Conservation (phyloP, 2,113 vertebrate species). For the Actenoides lindsayi region DNA sequence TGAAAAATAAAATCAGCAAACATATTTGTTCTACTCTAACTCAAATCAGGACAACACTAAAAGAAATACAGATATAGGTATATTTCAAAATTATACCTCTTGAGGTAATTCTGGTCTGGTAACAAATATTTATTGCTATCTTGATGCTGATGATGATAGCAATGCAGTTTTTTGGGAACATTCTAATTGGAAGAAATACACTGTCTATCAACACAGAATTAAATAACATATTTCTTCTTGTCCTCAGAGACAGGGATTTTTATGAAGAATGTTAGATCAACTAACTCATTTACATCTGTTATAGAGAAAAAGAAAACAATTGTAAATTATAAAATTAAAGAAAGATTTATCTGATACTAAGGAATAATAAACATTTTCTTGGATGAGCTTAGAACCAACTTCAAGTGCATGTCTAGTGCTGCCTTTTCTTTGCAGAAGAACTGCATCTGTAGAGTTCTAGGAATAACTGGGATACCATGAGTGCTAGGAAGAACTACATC, state of each 20-base stretch:
- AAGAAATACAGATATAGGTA: background rate
- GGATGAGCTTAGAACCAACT: background rate
- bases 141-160: background rate
- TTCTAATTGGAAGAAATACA: background rate
- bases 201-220: background rate
- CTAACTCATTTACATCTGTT: background rate
- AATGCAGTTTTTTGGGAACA: background rate
- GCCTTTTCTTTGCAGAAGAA: background rate
- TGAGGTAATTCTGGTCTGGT: background rate
- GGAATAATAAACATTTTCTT: background rate
- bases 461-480: background rate
- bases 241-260: background rate
- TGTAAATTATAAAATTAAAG: background rate
- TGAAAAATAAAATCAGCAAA: no score
- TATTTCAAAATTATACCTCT: background rate
- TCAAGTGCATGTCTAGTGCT: background rate
- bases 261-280: background rate
- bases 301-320: background rate
- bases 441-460: background rate
- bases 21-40: no score
- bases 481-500: background rate
- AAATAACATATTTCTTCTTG: background rate
- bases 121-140: background rate
- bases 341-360: background rate
- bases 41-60: no score